Conservation (phyloP, 2,797 vertebrate genomes). For the Falco naumanni region DNA sequence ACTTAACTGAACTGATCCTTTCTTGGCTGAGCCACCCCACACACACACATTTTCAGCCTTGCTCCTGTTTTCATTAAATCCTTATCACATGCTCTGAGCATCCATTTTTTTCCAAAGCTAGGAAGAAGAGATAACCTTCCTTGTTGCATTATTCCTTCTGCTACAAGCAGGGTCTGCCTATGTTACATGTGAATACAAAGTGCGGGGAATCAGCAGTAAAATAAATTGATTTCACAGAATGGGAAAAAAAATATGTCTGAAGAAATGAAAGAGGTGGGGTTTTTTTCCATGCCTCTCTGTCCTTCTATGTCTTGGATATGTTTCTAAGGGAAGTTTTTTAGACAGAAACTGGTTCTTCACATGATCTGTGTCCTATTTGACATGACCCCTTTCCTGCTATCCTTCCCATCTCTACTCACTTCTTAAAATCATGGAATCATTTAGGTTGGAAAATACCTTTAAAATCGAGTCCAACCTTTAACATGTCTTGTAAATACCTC, state of each 20-base stretch:
- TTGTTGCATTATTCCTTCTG: background rate
- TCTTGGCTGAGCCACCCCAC: background rate
- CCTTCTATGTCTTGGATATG: background rate
- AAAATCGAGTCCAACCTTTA: no score
- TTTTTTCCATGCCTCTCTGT: background rate
- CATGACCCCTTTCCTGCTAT: background rate
- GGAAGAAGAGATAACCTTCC: background rate
- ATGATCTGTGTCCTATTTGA: background rate
- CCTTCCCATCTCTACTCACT: background rate
- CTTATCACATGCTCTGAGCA: fast-evolving
- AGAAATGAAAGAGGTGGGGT: fast-evolving
- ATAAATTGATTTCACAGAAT: background rate
- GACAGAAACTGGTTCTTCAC: background rate
- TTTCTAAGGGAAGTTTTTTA: background rate
- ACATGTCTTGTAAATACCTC: no score
- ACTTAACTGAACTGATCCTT: background rate
- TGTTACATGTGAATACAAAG: background rate
- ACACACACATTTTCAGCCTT: background rate
- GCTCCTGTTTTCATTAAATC: background rate
- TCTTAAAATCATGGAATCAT: background rate
- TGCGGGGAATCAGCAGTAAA: background rate
- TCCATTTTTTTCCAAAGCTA: background rate
- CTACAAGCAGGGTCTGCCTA: background rate
- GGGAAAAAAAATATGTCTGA: background rate
- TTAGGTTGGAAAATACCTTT: no score